phyloP scores from a whole-genome alignment of 2,888 invertebrate species.

The Andrena flavipes region DNA sequence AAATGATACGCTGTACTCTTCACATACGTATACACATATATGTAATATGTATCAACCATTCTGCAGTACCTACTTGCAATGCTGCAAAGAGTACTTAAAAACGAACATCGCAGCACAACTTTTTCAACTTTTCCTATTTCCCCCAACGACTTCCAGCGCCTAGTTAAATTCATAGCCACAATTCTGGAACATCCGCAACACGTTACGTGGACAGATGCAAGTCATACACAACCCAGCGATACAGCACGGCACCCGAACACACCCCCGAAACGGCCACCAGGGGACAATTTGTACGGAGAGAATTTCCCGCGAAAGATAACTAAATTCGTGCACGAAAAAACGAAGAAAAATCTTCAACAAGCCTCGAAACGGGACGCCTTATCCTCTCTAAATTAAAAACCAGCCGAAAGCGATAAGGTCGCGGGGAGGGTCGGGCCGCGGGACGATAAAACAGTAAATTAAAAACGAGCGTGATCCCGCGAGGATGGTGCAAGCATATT shows the following conservation, averaged over 20 bases:
- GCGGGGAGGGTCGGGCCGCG: not conserved
- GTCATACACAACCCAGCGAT: conserved; percentile 3
- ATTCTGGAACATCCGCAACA: not conserved
- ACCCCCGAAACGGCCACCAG: not conserved
- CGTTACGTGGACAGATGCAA: not conserved
- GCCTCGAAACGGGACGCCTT: not conserved
- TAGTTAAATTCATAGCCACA: not conserved
- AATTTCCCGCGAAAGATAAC: conserved; percentile 29
- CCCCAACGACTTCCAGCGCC: too few species aligned
- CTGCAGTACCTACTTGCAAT: too few species aligned
- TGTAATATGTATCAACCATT: too few species aligned
- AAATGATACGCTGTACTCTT: too few species aligned
- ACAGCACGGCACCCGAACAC: not conserved
- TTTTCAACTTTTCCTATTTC: too few species aligned
- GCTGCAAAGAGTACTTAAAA: too few species aligned
- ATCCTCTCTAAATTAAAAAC: conserved; percentile 47
- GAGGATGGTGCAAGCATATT: conserved; percentile 23
- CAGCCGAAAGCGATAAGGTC: conserved; percentile 35
- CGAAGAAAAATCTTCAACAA: not conserved
- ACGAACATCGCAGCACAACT: too few species aligned
- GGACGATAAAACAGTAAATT: conserved; percentile 38
- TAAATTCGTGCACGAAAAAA: conserved; percentile 13
- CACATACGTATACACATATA: too few species aligned
- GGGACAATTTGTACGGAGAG: conserved; percentile 28
- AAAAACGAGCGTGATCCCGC: conserved; percentile 42